Base-by-base conservation (phyloP, 2,797 vertebrate species). In the Helarctos malayanus region DNA sequence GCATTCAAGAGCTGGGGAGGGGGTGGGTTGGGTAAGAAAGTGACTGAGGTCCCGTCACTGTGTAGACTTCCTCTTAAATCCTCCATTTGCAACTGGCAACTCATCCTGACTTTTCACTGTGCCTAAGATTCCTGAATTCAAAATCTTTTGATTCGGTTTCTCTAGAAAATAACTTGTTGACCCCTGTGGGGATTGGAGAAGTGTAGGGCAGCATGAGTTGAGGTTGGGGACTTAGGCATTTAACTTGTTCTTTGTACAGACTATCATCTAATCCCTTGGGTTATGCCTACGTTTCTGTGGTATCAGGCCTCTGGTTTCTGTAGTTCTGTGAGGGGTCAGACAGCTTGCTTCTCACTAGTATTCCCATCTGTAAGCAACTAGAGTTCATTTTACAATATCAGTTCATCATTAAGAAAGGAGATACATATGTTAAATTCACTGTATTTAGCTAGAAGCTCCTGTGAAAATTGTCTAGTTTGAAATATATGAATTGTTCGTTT, bases 401-500 rank as follows among this genome's bases (percentile, higher is more conserved):
- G 32, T 69, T 94, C 89, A 54, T 96, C 38, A 38, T 84, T 61
- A 83, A 65, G 23, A 86, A 78, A 65, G 41, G 84, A 76, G 2
- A 2, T 90, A 85, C 95, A 52, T 87, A 61, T 5, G 8, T 91
- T 95, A 78, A 89, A 73, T 89, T 47, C 3, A 15, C 47, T 47
- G 27, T 73, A 61, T 87, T 95, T 95, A 86, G 56, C 23, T 89
- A 61, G 93, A 93, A 93, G n/a, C 18, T 87, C 10, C 47, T 95
- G 4, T 84, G 49, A 87, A 96, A 73, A 41, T 80, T 35, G 75
- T 80, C 12, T 94, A 61, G 29, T 84, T 91, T 94, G 89, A 91
- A 75, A 88, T 83, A 47, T 41, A 75, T 97, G 81, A 95, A 94
- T 79, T 94, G 3, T 85, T 56, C 57, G 6, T 97, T 97, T 98